Base-by-base conservation (phyloP, 2,797 vertebrate genomes). In the Muscicapa comitata region DNA sequence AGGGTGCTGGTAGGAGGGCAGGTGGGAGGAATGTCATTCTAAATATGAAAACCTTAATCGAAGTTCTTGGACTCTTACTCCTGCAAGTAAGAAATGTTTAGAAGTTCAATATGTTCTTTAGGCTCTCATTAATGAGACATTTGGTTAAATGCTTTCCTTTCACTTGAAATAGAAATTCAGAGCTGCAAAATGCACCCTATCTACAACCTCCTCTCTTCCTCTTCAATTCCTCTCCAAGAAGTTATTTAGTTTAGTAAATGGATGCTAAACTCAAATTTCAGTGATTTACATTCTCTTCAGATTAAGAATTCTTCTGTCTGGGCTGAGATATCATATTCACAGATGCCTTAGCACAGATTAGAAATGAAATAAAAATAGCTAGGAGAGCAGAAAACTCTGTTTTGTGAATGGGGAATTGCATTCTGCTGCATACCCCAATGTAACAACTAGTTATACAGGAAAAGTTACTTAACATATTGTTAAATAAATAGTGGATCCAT, bases 21-120 rank as follows among this genome's bases (percentile, higher is more conserved):
- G 7, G 86, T 95, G 67, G 93, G 91, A 94, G 65, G 51, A 93
- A 87, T 77, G 59, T 90, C 63, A 17, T 93, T 94, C 78, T 73
- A n/a, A 37, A 72, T 81, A 88, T 61, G 62, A 90, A 91, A 94
- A 91, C 31, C 77, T 84, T 81, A 90, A 86, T 90, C 2, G 0
- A 81, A 94, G 7, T 62, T 76, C 94, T 92, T 94, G 81, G 85
- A 93, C 50, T 79, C 29, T 51, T 54, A 37, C 33, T 88, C 43
- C 47, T 85, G 54, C 4, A 7, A 70, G 58, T 45, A 54, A 63
- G 31, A 89, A 89, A 66, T 61, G 3, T 53, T 95, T 87, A 84
- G 65, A 91, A 76, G 65, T 80, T 88, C 71, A 88, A 45, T n/a
- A 24, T 47, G 53, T 90, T 93, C 65, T 93, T 94, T 48, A 79